Base-by-base conservation (phyloP, 2,113 vertebrate species). In the Protobothrops mucrosquamatus region DNA sequence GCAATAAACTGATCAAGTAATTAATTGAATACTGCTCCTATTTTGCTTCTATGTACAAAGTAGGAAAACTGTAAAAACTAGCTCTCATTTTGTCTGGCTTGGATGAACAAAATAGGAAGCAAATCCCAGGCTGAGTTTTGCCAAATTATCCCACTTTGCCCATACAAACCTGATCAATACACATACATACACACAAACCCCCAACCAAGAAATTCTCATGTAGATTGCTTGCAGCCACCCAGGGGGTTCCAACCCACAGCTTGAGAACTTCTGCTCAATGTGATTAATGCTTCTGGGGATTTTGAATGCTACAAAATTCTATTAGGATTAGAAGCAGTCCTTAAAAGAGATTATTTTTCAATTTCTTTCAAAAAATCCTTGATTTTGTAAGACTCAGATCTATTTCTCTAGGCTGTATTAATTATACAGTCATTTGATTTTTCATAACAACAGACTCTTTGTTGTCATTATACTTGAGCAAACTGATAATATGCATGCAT, bases 371-470 rank as follows among this genome's bases (percentile, higher is more conserved):
- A 34, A 92, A 51, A 92, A 92, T 20, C 51, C 11, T 10, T 46
- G 26, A 5, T 7, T 91, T 57, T 88, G 52, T 24, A 23, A 15
- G 23, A 24, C 61, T 93, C 94, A 51, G 57, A 7, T 96, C 96
- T 94, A 61, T 93, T 95, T 94, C 92, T 91, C 46, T 90, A 86
- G 0, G 3, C 12, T 29, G 23, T 93, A 94, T 94, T 92, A 52
- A 91, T 92, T 61, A 85, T 39, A 52, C 18, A 26, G 43, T 89
- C 43, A 46, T 26, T 18, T 3, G 20, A 10, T n/a, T 64, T 89
- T 90, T 94, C 87, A 92, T 34, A 59, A 22, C 10, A 92, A 1
- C 26, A 57, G 52, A 85, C 87, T 39, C 91, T 95, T 92, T 87
- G 90, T 1, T 0, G 0, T 74, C 94, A 20, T 69, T 95, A 18